Conservation (phyloP, 2,888 invertebrate species). For the Rotaria sp. region DNA sequence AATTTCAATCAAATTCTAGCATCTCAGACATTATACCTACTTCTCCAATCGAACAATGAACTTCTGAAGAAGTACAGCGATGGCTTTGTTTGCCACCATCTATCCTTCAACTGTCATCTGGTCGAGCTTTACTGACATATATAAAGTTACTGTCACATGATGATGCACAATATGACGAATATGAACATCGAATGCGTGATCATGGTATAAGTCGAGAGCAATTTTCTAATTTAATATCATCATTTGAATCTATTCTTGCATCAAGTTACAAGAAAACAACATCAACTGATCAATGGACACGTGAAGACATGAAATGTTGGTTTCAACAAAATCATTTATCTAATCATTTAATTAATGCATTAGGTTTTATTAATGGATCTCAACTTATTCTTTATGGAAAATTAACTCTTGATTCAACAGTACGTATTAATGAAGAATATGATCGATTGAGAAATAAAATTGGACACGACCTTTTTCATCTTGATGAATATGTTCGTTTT, state of each 20-base stretch:
- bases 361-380: neutral
- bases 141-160: neutral
- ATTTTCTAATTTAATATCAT: neutral
- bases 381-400: neutral
- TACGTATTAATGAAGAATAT: neutral
- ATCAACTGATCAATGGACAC: neutral
- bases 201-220: neutral
- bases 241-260: neutral
- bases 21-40: neutral
- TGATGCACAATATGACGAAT: neutral
- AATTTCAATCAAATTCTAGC: neutral
- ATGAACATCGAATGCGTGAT: neutral
- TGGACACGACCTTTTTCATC: neutral
- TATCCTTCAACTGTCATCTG: neutral
- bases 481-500: neutral
- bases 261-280: rapidly evolving
- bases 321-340: neutral
- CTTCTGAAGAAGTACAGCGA: neutral
- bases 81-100: neutral
- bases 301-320: neutral
- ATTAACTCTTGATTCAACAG: neutral
- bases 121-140: neutral
- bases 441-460: neutral
- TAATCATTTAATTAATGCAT: neutral
- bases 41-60: neutral